Evolutionary conservation across 2,113 vertebrate species (phyloP).

Genomic region (Austrofundulus limnaeus): DNA sequence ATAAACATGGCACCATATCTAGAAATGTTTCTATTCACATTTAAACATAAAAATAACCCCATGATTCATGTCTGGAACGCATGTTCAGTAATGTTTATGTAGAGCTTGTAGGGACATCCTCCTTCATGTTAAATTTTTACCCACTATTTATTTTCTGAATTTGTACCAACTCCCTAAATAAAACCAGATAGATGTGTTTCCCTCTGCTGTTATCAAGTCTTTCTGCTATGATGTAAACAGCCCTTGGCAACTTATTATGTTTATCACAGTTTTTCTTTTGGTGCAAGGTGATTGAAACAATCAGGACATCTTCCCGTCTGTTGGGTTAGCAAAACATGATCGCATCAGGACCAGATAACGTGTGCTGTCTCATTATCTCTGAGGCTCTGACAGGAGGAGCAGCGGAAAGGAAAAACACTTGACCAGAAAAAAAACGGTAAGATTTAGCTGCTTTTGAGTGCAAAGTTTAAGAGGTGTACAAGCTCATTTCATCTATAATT

Average conservation of each 20-base stretch:
- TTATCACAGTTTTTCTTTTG: slow-evolving; percentile 21
- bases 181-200: no score
- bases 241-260: neutral
- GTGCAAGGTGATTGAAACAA: slow-evolving; percentile 11
- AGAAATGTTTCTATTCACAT: no score
- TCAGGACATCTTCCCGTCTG: slow-evolving; percentile 33
- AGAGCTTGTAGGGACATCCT: no score
- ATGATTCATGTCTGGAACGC: no score
- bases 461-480: slow-evolving; percentile 3
- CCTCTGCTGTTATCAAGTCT: no score
- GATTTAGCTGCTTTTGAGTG: slow-evolving; percentile 14
- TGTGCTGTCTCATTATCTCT: slow-evolving; percentile 50
- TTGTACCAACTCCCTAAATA: no score
- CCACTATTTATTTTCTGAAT: no score
- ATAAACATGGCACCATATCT: no score
- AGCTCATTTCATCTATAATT: slow-evolving; percentile 4
- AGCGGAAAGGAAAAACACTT: slow-evolving; percentile 36
- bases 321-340: slow-evolving; percentile 45
- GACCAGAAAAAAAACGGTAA: slow-evolving; percentile 33
- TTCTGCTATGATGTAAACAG: slow-evolving; percentile 25
- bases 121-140: no score
- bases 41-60: no score
- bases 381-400: slow-evolving; percentile 29
- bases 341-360: slow-evolving; percentile 31
- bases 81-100: no score